phyloP scores from a whole-genome alignment of 2,888 invertebrate species.

The Phortica magna region DNA sequence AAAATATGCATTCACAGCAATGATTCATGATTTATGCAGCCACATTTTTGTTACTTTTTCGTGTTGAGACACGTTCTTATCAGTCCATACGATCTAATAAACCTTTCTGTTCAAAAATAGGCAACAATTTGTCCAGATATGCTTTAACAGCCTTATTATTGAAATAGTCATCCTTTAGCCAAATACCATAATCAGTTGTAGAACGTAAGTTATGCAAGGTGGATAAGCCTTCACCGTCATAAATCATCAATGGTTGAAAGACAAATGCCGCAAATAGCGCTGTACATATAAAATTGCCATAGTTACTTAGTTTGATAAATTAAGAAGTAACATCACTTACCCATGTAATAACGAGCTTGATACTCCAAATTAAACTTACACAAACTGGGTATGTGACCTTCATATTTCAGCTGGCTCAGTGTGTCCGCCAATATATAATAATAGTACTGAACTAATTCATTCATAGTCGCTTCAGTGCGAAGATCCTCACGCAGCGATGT shows the following conservation, averaged over 20 bases:
- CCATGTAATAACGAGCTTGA: conserved; percentile 52
- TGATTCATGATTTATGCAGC: too few species aligned
- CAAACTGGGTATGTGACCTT: conserved; percentile 59
- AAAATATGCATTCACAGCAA: too few species aligned
- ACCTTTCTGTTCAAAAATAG: conserved; percentile 72
- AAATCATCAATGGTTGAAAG: conserved; percentile 70
- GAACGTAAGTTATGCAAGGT: conserved; percentile 65
- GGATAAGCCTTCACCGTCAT: conserved; percentile 66
- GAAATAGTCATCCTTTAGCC: conserved; percentile 64
- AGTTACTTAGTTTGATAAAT: too few species aligned
- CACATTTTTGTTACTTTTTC: too few species aligned
- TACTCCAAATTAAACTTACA: conserved; percentile 60
- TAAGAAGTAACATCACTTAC: conserved; percentile 42
- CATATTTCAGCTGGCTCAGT: conserved; percentile 52
- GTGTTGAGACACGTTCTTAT: too few species aligned
- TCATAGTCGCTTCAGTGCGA: conserved; percentile 51
- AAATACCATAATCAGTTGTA: conserved; percentile 60
- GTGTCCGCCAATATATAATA: conserved; percentile 55
- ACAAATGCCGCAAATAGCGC: conserved; percentile 68
- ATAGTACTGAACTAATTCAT: conserved; percentile 68
- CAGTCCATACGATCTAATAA: conserved; percentile 63
- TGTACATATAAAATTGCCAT: too few species aligned
- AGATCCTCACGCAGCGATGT: conserved; percentile 66
- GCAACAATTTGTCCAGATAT: conserved; percentile 66
- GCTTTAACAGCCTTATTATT: conserved; percentile 62